Evolutionary conservation across 2,113 vertebrate species (phyloP).

Genomic region (Tor tambroides): DNA sequence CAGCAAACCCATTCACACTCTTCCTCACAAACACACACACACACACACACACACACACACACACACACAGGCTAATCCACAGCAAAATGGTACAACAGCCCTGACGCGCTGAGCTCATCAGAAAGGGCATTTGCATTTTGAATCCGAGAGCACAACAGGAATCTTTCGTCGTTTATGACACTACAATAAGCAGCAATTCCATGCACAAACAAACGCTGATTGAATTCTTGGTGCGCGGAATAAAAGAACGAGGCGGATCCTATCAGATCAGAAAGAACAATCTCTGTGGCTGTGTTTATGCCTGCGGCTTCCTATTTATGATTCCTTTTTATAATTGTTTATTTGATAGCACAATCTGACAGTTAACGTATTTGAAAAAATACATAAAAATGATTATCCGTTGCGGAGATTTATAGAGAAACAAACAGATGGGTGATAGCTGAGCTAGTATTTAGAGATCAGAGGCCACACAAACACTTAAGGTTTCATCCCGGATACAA

Average conservation of each 20-base stretch:
- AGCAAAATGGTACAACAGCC: background rate
- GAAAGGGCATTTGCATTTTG: conserved; percentile 34
- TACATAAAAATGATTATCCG: background rate
- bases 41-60: conserved; percentile 2
- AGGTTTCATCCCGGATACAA: background rate
- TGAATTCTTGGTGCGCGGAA: conserved; percentile 21
- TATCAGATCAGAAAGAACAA: conserved; percentile 8
- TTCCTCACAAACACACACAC: conserved; percentile 16
- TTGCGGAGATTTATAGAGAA: background rate
- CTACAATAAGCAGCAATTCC: conserved; percentile 44
- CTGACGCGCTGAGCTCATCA: conserved; percentile 33
- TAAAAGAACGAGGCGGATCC: background rate
- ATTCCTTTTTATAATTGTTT: conserved; percentile 8
- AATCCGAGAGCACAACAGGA: conserved; percentile 38
- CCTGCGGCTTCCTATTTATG: background rate
- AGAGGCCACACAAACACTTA: background rate
- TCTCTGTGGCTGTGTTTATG: conserved; percentile 8
- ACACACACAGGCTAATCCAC: conserved; percentile 13
- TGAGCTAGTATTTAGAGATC: background rate
- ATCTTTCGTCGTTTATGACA: conserved; percentile 41
- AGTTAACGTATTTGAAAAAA: background rate
- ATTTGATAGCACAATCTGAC: background rate
- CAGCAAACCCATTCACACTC: conserved; percentile 13
- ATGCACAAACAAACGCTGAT: conserved; percentile 43
- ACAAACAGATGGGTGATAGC: too few relatives aligned